phyloP scores from a whole-genome alignment of 2,797 vertebrate species.

The Danio aesculapii region DNA sequence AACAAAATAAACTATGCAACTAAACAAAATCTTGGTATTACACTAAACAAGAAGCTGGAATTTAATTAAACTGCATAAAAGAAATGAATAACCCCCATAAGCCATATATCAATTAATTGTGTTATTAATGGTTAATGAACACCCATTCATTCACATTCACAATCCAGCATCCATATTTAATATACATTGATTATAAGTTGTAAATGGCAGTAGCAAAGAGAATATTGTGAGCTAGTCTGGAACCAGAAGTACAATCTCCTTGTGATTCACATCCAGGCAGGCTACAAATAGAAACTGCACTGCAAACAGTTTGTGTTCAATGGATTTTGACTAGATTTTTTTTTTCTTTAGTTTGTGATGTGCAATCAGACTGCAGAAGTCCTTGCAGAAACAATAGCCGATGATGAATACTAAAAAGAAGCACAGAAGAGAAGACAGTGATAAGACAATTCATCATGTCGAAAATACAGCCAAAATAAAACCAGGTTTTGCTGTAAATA shows the following conservation, averaged over 20 bases:
- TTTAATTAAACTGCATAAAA: no score
- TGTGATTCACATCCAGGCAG: slow-evolving; percentile 42
- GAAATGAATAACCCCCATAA: no score
- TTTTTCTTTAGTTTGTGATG: slow-evolving; percentile 37
- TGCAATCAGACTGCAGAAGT: slow-evolving; percentile 44
- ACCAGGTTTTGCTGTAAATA: background rate
- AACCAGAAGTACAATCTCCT: slow-evolving; percentile 20
- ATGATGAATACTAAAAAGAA: slow-evolving; percentile 27
- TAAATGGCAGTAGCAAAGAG: background rate
- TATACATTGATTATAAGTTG: background rate
- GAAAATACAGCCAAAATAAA: background rate
- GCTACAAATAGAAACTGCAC: slow-evolving; percentile 48
- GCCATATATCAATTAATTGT: background rate
- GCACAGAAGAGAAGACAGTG: background rate
- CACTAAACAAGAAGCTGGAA: no score
- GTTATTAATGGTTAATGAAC: slow-evolving; percentile 29
- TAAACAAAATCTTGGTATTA: no score
- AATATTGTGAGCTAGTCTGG: background rate
- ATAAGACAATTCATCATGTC: background rate
- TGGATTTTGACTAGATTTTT: slow-evolving; percentile 43
- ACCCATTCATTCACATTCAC: background rate
- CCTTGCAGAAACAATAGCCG: slow-evolving; percentile 17
- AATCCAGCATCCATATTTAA: slow-evolving; percentile 18
- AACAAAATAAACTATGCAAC: no score
- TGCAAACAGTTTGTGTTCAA: slow-evolving; percentile 47